Percentiles rank a stretch among this genome's conserved stretches.
phyloP scores from a whole-genome alignment of 1,140 invertebrate species.

The Physella acuta region DNA sequence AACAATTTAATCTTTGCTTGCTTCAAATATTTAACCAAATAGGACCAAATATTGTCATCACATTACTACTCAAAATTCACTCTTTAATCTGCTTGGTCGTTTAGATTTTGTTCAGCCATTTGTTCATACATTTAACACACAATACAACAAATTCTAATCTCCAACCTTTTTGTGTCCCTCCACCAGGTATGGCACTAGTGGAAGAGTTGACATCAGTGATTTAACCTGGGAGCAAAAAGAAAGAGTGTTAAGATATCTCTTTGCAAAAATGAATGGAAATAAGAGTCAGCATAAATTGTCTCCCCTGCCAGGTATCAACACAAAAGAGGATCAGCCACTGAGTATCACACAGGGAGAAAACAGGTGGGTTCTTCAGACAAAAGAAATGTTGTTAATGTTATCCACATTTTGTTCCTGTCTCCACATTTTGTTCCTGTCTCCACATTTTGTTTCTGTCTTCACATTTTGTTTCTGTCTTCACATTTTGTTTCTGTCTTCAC shows the following conservation, averaged over 20 bases:
- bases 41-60: no score
- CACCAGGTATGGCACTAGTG: slow-evolving; percentile 45
- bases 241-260: slow-evolving; percentile 55
- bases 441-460: not conserved
- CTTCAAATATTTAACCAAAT: no score
- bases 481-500: not conserved
- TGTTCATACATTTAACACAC: no score
- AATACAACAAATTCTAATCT: no score
- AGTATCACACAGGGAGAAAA: slow-evolving; percentile 35
- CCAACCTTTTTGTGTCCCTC: slow-evolving; percentile 5
- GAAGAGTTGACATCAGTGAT: slow-evolving; percentile 56
- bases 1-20: no score
- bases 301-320: slow-evolving; percentile 36
- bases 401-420: not conserved
- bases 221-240: slow-evolving; percentile 62
- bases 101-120: no score
- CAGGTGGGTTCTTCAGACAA: not conserved
- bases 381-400: not conserved
- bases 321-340: slow-evolving; percentile 31
- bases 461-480: not conserved
- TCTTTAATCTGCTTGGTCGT: no score
- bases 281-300: slow-evolving; percentile 27
- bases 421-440: not conserved
- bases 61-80: no score
- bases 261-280: slow-evolving; percentile 58